Evolutionary conservation across 1,140 invertebrate species (phyloP), one percentile per base, ranked within the genome.

Genomic region (Eurosta solidaginis): DNA sequence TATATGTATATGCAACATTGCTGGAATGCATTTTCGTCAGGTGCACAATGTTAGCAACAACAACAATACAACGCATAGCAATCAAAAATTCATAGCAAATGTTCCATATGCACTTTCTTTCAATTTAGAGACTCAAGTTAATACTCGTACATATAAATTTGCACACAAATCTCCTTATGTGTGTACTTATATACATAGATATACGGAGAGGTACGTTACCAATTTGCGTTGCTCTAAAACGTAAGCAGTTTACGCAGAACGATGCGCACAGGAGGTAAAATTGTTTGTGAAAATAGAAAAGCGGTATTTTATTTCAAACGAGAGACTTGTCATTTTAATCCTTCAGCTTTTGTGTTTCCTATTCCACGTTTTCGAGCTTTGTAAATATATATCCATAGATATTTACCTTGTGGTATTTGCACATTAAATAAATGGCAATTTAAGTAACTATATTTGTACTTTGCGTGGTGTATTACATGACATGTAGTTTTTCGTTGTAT

Each of bases 391-490:
- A n/a, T n/a, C n/a, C n/a, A n/a, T n/a, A n/a, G n/a, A n/a, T n/a
- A n/a, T 59, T 33, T 27, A 33, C 6, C 27, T 59, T 49, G 45
- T 12, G 4, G 22, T 20, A 52, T 20, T 52, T 68, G 59, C 40
- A 63, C 54, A 42, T 68, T 68, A 68, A 68, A 68, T 68, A 68
- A 68, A 68, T 68, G 59, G 36, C 59, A 68, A 17, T 42, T 40
- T 68, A 40, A 36, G 54, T 22, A 40, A 68, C 36, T 6, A n/a
- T 10, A 14, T 59, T 27, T 20, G 27, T 59, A 33, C 14, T 59
- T 59, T n/a, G n/a, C n/a, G 54, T n/a, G 27, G 54, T 33, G n/a
- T n/a, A n/a, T n/a, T n/a, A n/a, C n/a, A n/a, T 27, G 27, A 14
- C 25, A 59, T 4, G 9, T n/a, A 17, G 9, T 49, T 17, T 4